Evolutionary conservation across 1,140 invertebrate genomes (phyloP), one percentile per base, ranked within the genome.

Genomic region (Sminthurides bifidus): DNA sequence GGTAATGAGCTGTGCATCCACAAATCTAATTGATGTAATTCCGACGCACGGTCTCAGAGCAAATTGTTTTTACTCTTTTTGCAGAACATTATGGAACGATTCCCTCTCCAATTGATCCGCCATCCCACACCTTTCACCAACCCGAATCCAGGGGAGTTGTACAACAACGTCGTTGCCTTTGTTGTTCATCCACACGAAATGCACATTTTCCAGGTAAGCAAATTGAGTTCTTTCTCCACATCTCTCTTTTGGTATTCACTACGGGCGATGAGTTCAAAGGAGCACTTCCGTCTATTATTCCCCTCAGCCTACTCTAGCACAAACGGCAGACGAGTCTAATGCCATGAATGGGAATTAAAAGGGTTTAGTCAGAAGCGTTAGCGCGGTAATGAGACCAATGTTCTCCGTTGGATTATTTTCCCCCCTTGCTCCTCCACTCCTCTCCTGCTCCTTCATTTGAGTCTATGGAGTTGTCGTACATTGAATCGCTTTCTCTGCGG

Each of bases 81-180:
- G 56, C 73, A 96, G 91, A 87, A 85, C 52, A 81, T 92, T 33
- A 92, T 98, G 77, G 95, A 98, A 72, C 78, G 86, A 65, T 98
- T 98, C 73, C 90, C 92, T 0, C 82, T 92, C 24, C 79, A 85
- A 33, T 75, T 91, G 61, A 91, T 98, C 40, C 83, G 91, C 69
- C 87, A 94, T 61, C 94, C 94, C 0, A 96, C 92, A 6, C 91
- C 93, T 3, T 95, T 97, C 70, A 92, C 89, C n/a, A 92, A 89
- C 55, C 83, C 88, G 45, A 92, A 97, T 72, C 87, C 88, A 12
- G 87, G 89, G 73, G 93, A 98, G 72, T 82, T 95, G 68, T 98
- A 97, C 74, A 97, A 98, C 74, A 98, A 98, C 71, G 92, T 98
- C 66, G 75, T 98, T 62, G 85, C 98, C 21, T 98, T 98, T 73